Evolutionary conservation across 1,140 invertebrate genomes (phyloP).

Genomic region (Plectrocnemia conspersa): DNA sequence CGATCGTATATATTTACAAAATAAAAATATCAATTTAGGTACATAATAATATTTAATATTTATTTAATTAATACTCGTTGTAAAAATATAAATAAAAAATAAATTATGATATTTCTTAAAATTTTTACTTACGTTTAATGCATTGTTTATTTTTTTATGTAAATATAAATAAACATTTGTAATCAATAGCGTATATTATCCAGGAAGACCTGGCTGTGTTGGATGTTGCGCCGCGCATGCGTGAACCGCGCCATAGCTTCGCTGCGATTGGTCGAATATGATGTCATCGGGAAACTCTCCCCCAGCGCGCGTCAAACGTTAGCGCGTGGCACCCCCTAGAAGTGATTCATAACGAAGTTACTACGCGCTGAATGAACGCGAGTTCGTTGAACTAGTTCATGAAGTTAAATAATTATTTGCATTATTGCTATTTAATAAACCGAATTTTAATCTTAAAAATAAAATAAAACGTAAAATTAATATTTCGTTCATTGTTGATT

Average conservation of each 20-base stretch:
- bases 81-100: background rate
- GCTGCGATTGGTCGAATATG: conserved; percentile 29
- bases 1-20: too few species aligned
- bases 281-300: conserved; percentile 29
- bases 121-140: background rate
- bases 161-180: conserved; percentile 9
- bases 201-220: conserved; percentile 19
- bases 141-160: background rate
- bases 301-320: conserved; percentile 3
- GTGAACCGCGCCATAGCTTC: conserved; percentile 27
- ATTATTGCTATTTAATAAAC: too few species aligned
- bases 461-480: too few species aligned
- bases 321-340: too few species aligned
- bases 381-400: too few species aligned
- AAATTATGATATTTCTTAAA: background rate
- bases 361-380: too few species aligned
- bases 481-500: too few species aligned
- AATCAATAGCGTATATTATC: conserved; percentile 14
- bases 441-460: too few species aligned
- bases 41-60: too few species aligned
- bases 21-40: background rate
- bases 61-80: background rate
- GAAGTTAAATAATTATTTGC: too few species aligned
- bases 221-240: conserved; percentile 15
- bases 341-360: too few species aligned